These are phyloP conservation scores for Mizuhopecten yessoensis DNA, from an alignment of 1,140 invertebrate genomes.

Conservation along the genomic window DNA sequence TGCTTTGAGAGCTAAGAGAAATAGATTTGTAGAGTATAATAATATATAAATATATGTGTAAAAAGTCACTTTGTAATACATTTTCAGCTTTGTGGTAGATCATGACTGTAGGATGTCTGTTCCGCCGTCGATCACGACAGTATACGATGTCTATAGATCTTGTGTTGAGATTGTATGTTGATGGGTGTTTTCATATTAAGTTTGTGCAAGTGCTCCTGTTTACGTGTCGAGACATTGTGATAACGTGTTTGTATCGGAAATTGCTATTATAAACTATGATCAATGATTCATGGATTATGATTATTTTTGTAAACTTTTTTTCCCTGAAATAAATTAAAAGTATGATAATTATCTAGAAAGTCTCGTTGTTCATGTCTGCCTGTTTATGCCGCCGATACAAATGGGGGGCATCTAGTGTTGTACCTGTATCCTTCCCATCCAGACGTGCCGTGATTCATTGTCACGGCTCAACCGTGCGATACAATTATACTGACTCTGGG, in stretches of 20 bases:
- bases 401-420: no score
- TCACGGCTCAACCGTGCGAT: no score
- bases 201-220: conserved; percentile 13
- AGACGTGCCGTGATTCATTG: no score
- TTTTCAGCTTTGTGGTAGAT: not conserved
- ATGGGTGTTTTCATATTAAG: not conserved
- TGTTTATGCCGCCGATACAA: no score
- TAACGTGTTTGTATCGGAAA: conserved; percentile 2
- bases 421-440: no score
- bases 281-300: conserved; percentile 3
- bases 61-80: not conserved
- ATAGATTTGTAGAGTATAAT: not conserved
- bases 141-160: not conserved
- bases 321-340: not conserved
- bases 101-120: not conserved
- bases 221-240: not conserved
- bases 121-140: not conserved
- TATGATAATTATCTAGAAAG: not conserved
- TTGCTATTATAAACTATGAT: not conserved
- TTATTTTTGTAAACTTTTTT: conserved; percentile 24
- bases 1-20: not conserved
- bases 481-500: no score
- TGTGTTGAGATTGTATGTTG: not conserved
- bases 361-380: not conserved
- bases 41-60: not conserved